A percentile compares a stretch with the other conserved stretches of the same genome.
phyloP scores from a whole-genome alignment of 2,888 invertebrate genomes.

The Drosophila meridiana region DNA sequence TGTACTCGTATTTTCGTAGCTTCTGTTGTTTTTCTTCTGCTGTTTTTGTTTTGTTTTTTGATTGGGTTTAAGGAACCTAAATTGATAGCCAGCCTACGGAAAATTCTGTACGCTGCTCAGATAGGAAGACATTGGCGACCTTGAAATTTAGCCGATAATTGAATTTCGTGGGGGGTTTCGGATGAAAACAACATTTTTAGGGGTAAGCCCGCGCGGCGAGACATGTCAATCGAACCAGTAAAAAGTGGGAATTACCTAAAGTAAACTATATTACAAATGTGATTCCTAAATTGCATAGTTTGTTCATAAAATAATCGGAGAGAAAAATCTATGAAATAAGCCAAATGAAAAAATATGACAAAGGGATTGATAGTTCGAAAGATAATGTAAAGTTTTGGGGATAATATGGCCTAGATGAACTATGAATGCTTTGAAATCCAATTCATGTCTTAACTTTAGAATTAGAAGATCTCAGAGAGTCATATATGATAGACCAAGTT shows the following conservation, averaged over 20 bases:
- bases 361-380: not conserved
- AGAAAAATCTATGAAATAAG: not conserved
- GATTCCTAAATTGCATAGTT: too few species aligned
- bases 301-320: not conserved
- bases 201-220: not conserved
- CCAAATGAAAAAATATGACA: not conserved
- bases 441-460: not conserved
- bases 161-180: slow-evolving; percentile 4
- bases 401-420: not conserved
- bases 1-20: slow-evolving; percentile 33
- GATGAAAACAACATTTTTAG: not conserved
- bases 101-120: slow-evolving; percentile 64
- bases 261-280: not conserved
- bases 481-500: not conserved
- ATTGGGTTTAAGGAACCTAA: slow-evolving; percentile 81
- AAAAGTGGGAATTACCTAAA: not conserved
- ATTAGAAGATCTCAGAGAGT: not conserved
- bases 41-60: slow-evolving; percentile 39
- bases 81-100: slow-evolving; percentile 74
- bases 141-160: slow-evolving; percentile 50
- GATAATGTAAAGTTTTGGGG: not conserved
- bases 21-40: slow-evolving; percentile 44
- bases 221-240: not conserved
- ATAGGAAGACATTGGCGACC: slow-evolving; percentile 48
- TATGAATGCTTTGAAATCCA: not conserved